These are phyloP conservation scores for Amblyjoppa fuscipennis DNA, from an alignment of 2,888 invertebrate species.

Conservation along the genomic window DNA sequence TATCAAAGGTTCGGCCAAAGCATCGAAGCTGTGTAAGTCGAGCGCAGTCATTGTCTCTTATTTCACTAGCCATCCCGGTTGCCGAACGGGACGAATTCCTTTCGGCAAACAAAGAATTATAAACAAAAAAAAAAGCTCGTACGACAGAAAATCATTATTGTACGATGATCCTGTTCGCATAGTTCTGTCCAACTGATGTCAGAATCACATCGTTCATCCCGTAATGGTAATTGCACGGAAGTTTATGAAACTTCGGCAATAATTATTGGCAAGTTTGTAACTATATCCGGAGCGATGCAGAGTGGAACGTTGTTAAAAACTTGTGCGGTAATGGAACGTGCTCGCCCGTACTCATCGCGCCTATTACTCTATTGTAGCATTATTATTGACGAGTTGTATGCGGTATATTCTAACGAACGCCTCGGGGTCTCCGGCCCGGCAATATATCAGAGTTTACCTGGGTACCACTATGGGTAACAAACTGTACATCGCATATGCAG, in stretches of 20 bases:
- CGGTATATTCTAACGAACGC: conserved; percentile 33
- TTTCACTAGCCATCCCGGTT: too few species aligned
- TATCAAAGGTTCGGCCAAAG: background rate
- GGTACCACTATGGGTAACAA: background rate
- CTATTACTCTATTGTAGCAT: conserved; percentile 8
- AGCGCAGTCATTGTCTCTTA: background rate
- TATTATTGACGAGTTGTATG: conserved; percentile 33
- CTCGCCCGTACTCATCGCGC: background rate
- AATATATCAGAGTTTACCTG: background rate
- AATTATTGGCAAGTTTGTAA: background rate
- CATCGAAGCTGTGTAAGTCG: background rate
- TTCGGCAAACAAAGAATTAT: too few species aligned
- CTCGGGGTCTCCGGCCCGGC: background rate
- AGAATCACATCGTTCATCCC: background rate
- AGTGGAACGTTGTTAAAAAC: conserved; percentile 2
- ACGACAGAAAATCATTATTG: too few species aligned
- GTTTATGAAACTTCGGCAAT: background rate
- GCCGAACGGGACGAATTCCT: too few species aligned
- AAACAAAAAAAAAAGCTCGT: too few species aligned
- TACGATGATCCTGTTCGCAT: background rate
- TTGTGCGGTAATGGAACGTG: background rate
- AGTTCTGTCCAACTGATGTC: background rate
- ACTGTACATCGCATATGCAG: background rate
- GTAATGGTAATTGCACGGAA: background rate
- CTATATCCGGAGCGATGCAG: background rate